phyloP scores from a whole-genome alignment of 2,888 invertebrate species.

The Diploptera punctata region DNA sequence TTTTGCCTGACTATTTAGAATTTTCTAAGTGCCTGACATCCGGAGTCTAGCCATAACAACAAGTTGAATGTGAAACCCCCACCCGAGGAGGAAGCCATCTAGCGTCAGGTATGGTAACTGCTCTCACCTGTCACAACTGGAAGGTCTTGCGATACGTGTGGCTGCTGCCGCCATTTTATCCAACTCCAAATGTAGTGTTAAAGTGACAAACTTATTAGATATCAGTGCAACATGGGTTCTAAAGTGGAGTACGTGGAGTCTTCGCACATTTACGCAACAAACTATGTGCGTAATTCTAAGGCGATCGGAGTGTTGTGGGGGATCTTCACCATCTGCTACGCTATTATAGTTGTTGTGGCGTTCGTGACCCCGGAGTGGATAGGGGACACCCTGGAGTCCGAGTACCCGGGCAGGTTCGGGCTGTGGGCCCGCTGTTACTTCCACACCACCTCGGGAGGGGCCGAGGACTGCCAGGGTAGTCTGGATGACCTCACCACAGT shows the following conservation, averaged over 20 bases:
- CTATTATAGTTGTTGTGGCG: slow-evolving; percentile 92
- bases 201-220: too few species aligned
- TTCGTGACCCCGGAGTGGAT: slow-evolving; percentile 96
- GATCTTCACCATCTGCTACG: slow-evolving; percentile 96
- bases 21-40: too few species aligned
- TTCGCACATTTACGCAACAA: slow-evolving; percentile 88
- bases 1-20: too few species aligned
- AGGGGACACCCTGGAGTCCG: slow-evolving; percentile 77
- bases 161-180: too few species aligned
- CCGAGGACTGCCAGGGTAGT: slow-evolving; percentile 82
- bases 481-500: slow-evolving; percentile 84
- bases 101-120: slow-evolving; percentile 1
- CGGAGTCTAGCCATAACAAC: too few species aligned
- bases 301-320: slow-evolving; percentile 98
- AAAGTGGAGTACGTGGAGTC: slow-evolving; percentile 94
- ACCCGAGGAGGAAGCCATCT: too few species aligned
- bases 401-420: slow-evolving; percentile 90
- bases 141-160: too few species aligned
- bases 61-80: too few species aligned
- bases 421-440: slow-evolving; percentile 86
- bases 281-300: slow-evolving; percentile 90
- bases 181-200: too few species aligned
- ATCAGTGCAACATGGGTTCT: slow-evolving; percentile 84
- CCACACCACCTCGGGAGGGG: slow-evolving; percentile 36
- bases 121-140: background rate